Base-by-base conservation (phyloP, 2,888 invertebrate species). In the Drosophila quinaria region DNA sequence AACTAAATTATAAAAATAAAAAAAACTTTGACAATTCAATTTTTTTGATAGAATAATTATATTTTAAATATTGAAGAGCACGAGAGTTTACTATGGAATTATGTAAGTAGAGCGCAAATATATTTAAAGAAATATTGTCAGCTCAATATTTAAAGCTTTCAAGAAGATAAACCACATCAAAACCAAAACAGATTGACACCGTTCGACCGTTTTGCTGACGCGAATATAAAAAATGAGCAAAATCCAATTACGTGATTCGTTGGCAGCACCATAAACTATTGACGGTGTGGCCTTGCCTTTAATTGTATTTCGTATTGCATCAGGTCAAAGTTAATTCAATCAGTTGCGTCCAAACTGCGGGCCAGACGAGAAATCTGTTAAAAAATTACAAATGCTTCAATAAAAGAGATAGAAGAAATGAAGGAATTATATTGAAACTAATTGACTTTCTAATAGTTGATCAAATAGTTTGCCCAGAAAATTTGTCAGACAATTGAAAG, bases 371-470 rank as follows among this genome's bases (percentile, higher is more conserved):
- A 22, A 39, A 35, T 56, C 37, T 49, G 44, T 46, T 61, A 74
- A 52, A 39, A 19, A 42, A 25, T 11, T 11, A 11, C 6, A 44
- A 25, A 19, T 47, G 37, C 1, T n/a, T 15, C 11, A 41, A n/a
- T 1, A 9, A 11, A 22, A 9, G 1, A 29, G 10, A 35, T 19
- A 15, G n/a, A 37, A 13, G 17, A 1, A 33, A 4, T 6, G 13
- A 29, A 33, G 31, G 39, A 25, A 29, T 41, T 25, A 60, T 52
- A 51, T 41, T 11, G 50, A 71, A 83, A 69, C 78, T 83, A 89
- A 84, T 84, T 84, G 87, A 84, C 84, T 89, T 81, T 83, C 67
- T 74, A 89, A 84, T 84, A 89, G 87, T 89, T 89, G 29, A 3
- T 54, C 67, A 80, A 80, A 84, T 89, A 86, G 84, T 75, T 78